phyloP scores from a whole-genome alignment of 1,140 invertebrate species.

The Drosophila watanabei region DNA sequence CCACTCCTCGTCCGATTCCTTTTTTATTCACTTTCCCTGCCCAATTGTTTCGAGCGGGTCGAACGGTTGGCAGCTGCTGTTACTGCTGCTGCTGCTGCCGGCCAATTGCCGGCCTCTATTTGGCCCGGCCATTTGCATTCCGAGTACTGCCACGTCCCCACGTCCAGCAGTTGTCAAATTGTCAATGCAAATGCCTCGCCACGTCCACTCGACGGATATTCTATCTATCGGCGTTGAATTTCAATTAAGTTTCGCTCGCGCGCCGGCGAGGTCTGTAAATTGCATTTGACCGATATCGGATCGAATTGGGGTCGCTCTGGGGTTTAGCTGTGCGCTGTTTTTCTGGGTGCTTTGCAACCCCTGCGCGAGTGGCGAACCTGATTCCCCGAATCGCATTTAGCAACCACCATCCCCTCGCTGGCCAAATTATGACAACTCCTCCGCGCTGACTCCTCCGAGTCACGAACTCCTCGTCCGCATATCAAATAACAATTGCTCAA shows the following conservation, averaged over 20 bases:
- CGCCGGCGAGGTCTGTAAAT: constrained; percentile 17
- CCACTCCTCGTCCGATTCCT: not conserved
- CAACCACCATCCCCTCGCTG: not conserved
- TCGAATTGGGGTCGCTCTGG: constrained; percentile 12
- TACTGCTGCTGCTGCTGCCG: constrained; percentile 40
- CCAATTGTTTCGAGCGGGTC: constrained; percentile 43
- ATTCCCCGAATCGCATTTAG: constrained; percentile 26
- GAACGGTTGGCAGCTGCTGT: constrained; percentile 10
- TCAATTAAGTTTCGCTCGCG: constrained; percentile 37
- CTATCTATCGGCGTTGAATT: constrained; percentile 51
- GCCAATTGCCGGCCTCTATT: constrained; percentile 31
- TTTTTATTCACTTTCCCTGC: constrained; percentile 59
- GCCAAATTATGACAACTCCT: constrained; percentile 43
- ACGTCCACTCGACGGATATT: constrained; percentile 53
- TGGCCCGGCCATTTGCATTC: constrained; percentile 60
- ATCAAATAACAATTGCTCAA: constrained; percentile 67
- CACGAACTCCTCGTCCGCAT: constrained; percentile 41
- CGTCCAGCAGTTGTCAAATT: constrained; percentile 72
- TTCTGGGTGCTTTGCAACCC: constrained; percentile 8
- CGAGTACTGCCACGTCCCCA: constrained; percentile 13
- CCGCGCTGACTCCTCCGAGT: constrained; percentile 11
- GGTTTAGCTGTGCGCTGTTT: not conserved
- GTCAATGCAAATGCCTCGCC: constrained; percentile 68
- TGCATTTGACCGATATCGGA: constrained; percentile 45
- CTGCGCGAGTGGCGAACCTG: constrained; percentile 5